Evolutionary conservation across 2,888 invertebrate species (phyloP), one percentile per base, ranked within the genome.

Genomic region (Camponotus fellah): DNA sequence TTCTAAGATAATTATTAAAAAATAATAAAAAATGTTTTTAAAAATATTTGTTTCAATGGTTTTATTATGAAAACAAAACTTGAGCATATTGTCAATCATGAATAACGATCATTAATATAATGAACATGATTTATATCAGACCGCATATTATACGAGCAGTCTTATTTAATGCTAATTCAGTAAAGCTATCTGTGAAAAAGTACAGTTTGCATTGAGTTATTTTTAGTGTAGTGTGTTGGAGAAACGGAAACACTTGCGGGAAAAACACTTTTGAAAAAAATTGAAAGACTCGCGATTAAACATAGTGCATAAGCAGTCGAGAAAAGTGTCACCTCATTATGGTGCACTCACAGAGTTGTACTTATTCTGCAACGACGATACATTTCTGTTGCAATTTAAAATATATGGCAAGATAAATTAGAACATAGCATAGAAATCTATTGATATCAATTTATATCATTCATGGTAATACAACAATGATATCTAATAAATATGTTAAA

Each of bases 261-360:
- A 21, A 84, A 84, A 81, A 84, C 32, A 74, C 74, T 72, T 56
- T 6, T 65, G 53, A 53, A 71, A 80, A 71, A 83, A 83, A 80
- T 71, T 80, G 71, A 64, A 75, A 69, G 69, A 26, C 43, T 26
- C 21, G 58, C 68, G 75, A 82, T 75, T 82, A 75, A 82, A 75
- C 64, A 69, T 64, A 26, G 64, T 58, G 74, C 75, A 62, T 82
- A 76, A 75, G 84, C 75, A 75, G 34, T 56, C 53, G n/a, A 4
- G 12, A 21, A 46, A 53, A 82, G 37, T 43, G 64, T 81, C 49
- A 32, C 26, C 65, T 53, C 58, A 46, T 85, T 85, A 85, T 71
- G 84, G 76, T 60, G 40, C 69, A 72, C 65, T 82, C 84, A 85
- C 82, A 66, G 37, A 76, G n/a, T 62, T 14, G 34, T 9, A 46